A percentile compares a stretch with the other conserved stretches of the same genome.
Evolutionary conservation across 30 jellyfish, hydroid and myxozoan genomes (phyloP).

Genomic region (Sanderia malayensis): DNA sequence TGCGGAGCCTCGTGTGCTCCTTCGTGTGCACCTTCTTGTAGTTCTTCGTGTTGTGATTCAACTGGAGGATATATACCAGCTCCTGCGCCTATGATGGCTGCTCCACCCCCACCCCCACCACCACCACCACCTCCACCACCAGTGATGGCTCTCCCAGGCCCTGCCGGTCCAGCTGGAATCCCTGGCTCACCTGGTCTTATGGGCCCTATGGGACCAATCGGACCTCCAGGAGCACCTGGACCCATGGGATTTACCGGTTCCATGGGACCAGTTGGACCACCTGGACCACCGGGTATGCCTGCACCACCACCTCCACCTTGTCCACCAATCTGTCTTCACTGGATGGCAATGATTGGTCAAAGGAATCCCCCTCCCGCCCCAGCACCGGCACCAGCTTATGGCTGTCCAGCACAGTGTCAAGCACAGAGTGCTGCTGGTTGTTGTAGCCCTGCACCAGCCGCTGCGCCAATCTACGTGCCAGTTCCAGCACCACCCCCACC

Average conservation of each 20-base stretch:
- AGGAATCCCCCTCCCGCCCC: constrained; percentile 74
- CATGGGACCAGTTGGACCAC: constrained; percentile 89
- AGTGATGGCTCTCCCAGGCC: constrained; percentile 75
- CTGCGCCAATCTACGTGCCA: constrained; percentile 73
- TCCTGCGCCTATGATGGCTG: constrained; percentile 32
- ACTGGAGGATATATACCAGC: constrained; percentile 61
- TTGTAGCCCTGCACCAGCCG: constrained; percentile 81
- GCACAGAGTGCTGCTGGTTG: constrained; percentile 70
- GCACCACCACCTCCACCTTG: constrained; percentile 98
- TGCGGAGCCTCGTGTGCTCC: constrained; percentile 94
- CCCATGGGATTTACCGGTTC: constrained; percentile 65
- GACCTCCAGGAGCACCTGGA: constrained; percentile 80
- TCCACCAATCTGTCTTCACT: constrained; percentile 92
- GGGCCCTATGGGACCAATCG: constrained; percentile 71
- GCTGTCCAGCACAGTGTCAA: constrained; percentile 78
- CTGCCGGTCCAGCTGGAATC: constrained; percentile 78
- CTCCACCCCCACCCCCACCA: constrained; percentile 86
- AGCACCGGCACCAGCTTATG: constrained; percentile 56
- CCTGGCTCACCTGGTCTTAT: constrained; percentile 67
- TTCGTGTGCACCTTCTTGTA: constrained; percentile 73
- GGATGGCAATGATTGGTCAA: constrained; percentile 70
- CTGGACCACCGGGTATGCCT: constrained; percentile 90
- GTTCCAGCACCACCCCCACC: constrained; percentile 80
- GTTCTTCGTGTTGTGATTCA: constrained; percentile 73
- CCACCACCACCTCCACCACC: constrained; percentile 88